These are phyloP conservation scores for Eupithecia vulgata DNA, from an alignment of 2,888 invertebrate genomes.

Conservation along the genomic window DNA sequence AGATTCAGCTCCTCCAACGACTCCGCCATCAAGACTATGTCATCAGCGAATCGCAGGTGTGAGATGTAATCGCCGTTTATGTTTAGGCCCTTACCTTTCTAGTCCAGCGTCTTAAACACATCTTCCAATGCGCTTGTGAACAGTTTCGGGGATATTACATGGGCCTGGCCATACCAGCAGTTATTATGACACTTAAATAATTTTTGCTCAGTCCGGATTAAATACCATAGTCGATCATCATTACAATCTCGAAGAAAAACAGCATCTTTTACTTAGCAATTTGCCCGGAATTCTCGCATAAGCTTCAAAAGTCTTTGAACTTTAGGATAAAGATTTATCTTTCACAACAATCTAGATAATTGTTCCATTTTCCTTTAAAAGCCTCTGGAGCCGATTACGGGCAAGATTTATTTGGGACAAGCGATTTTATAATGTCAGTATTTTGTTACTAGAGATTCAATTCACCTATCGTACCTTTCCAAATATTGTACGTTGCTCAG, in stretches of 20 bases:
- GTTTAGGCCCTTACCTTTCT: too few relatives aligned
- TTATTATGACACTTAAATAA: neutral
- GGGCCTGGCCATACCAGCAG: neutral
- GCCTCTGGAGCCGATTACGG: neutral
- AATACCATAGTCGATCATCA: neutral
- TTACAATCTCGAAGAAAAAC: neutral
- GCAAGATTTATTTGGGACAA: neutral
- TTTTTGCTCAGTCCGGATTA: neutral
- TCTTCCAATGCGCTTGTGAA: too few relatives aligned
- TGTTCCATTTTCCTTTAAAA: slow-evolving; percentile 27
- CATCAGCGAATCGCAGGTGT: too few relatives aligned
- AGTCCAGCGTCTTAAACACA: too few relatives aligned
- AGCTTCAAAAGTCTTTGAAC: slow-evolving; percentile 14
- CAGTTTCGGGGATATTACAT: too few relatives aligned
- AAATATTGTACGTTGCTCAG: neutral
- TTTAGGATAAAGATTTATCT: slow-evolving; percentile 16
- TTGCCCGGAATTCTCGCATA: slow-evolving; percentile 4
- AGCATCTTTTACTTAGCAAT: neutral
- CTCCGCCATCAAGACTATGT: too few relatives aligned
- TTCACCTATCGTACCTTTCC: neutral
- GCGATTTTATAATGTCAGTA: neutral
- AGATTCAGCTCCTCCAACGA: too few relatives aligned
- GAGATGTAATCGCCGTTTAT: too few relatives aligned
- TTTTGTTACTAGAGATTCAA: neutral
- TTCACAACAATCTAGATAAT: slow-evolving; percentile 23